Conservation (phyloP, 2,888 invertebrate species). For the Hartigia nigra region DNA sequence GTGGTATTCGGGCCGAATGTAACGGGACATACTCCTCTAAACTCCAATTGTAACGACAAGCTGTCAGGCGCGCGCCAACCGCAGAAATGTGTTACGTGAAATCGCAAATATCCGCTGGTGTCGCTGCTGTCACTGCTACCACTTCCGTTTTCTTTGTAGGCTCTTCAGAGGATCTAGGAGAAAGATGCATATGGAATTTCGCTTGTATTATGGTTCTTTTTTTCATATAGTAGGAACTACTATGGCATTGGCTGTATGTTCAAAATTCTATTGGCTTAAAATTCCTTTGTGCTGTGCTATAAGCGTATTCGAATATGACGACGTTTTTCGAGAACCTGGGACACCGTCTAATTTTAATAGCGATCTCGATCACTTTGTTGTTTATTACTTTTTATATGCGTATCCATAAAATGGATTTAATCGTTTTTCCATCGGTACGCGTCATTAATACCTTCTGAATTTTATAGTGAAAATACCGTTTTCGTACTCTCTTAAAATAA, state of each 20-base stretch:
- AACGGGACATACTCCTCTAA: neutral
- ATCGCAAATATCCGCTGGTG: neutral
- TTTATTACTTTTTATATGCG: neutral
- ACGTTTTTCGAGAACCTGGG: neutral
- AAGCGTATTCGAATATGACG: neutral
- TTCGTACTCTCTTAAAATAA: no score
- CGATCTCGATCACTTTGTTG: neutral
- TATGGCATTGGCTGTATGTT: neutral
- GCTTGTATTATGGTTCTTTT: neutral
- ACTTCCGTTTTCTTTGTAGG: neutral
- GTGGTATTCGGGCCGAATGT: neutral
- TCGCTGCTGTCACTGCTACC: neutral
- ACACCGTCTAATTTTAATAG: neutral
- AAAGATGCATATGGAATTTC: neutral
- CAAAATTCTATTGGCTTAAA: neutral
- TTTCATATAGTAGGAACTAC: neutral
- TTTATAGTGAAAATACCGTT: neutral
- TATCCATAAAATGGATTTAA: neutral
- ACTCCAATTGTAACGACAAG: neutral
- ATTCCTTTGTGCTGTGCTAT: neutral
- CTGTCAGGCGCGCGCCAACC: neutral
- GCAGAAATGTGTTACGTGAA: neutral
- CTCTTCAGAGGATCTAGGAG: neutral
- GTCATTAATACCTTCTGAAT: neutral
- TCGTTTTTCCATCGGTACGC: neutral